These are phyloP conservation scores for Luffia ferchaultella DNA, from an alignment of 2,888 invertebrate genomes.

Conservation along the genomic window DNA sequence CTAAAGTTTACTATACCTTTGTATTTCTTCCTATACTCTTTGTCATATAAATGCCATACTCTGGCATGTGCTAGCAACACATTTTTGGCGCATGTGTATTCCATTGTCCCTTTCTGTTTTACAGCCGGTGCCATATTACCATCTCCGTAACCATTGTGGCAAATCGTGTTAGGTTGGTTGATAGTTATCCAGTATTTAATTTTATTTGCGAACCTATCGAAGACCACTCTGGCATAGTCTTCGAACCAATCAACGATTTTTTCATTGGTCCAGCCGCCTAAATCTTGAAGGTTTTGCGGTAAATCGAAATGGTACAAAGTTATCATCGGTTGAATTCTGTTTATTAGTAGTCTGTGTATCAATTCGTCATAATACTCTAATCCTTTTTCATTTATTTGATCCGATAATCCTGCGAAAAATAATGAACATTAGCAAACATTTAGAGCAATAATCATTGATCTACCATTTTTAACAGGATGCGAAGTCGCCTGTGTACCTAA, in stretches of 20 bases:
- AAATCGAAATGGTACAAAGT: constrained; percentile 42
- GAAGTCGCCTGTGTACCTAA: no score
- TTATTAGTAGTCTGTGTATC: constrained; percentile 48
- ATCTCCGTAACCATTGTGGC: constrained; percentile 48
- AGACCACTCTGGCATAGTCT: constrained; percentile 56
- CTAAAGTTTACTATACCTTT: constrained; percentile 23
- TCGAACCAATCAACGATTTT: constrained; percentile 18
- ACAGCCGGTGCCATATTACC: constrained; percentile 37
- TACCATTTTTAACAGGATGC: no score
- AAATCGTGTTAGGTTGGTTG: constrained; percentile 62
- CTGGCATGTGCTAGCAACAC: constrained; percentile 65
- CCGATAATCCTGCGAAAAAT: constrained; percentile 27
- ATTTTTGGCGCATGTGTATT: constrained; percentile 57
- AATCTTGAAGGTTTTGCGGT: constrained; percentile 36
- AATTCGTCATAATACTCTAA: constrained; percentile 65
- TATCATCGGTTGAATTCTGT: constrained; percentile 39
- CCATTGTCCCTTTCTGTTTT: constrained; percentile 46
- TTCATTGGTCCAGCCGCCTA: constrained; percentile 43
- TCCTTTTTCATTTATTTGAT: constrained; percentile 43
- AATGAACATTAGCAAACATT: background rate
- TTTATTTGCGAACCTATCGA: constrained; percentile 43
- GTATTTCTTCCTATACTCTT: constrained; percentile 31
- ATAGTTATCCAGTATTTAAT: constrained; percentile 66
- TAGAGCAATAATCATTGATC: no score
- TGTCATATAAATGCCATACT: constrained; percentile 50